These are phyloP conservation scores for Epizoanthus stellaris DNA, from an alignment of 92 coral and sea anemone species.

Conservation along the genomic window DNA sequence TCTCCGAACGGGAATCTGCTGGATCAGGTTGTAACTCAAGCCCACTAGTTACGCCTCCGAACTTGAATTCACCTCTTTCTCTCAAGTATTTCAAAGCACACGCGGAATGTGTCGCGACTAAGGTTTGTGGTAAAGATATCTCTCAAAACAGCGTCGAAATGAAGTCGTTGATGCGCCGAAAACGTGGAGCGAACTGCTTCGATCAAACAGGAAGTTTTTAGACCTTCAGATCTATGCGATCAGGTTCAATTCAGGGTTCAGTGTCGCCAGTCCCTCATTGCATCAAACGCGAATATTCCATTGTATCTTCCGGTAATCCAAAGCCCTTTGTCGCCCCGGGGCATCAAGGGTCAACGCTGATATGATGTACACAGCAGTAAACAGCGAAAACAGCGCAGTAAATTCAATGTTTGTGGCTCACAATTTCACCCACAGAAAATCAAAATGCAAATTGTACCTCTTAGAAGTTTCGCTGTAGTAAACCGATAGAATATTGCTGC, in stretches of 20 bases:
- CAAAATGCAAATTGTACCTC: constrained; percentile 24
- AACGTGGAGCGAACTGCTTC: background rate
- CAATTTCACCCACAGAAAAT: background rate
- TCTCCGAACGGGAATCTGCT: constrained; percentile 18
- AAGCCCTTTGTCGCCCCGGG: background rate
- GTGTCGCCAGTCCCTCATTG: background rate
- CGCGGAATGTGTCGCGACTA: constrained; percentile 23
- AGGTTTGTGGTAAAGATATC: background rate
- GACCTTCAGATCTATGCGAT: background rate
- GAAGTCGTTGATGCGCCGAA: background rate
- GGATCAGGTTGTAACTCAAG: constrained; percentile 37
- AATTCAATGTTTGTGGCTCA: background rate
- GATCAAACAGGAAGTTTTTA: constrained; percentile 41
- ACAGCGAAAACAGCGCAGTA: too few relatives aligned
- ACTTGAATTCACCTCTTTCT: constrained; percentile 28
- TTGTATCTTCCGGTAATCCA: constrained; percentile 36
- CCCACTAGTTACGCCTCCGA: constrained; percentile 22
- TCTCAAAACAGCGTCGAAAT: background rate
- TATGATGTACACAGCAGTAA: too few relatives aligned
- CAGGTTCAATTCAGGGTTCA: background rate
- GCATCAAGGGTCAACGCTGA: background rate
- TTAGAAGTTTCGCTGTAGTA: constrained; percentile 19
- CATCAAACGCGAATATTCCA: constrained; percentile 8
- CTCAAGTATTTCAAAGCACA: constrained; percentile 47
- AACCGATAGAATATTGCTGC: constrained; percentile 41